Evolutionary conservation across 2,113 vertebrate genomes (phyloP), one percentile per base, ranked within the genome.

Genomic region (Maccullochella peelii): DNA sequence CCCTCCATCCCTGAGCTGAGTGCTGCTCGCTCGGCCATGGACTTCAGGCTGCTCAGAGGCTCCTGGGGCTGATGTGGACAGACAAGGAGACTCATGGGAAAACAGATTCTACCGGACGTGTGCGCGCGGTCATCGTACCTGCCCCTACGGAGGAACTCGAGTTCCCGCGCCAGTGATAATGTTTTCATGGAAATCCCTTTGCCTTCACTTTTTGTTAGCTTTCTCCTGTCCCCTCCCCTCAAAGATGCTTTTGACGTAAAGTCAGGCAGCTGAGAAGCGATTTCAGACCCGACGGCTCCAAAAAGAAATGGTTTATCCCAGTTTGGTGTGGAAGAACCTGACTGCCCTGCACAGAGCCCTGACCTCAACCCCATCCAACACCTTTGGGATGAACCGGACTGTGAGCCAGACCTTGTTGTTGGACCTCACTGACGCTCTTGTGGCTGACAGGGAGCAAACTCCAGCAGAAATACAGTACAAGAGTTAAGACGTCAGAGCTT

Each of bases 1-100:
- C 96, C 96, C 89, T 98, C 97, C 47, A 97, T 96, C 86, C 95
- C 96, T n/a, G 97, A 97, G 87, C 95, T 94, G 87, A 97, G 96
- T 50, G 97, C 96, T 38, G 96, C 96, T 87, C 96, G 94, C 89
- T 98, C 97, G 1, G 97, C 97, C 96, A 98, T 98, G 66, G 96
- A 97, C 92, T 98, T 98, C 66, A 97, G 89, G 52, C 96, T 96
- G 93, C 96, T 97, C 79, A 96, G 93, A 84, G 95, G 95, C 92
- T 98, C 97, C 2, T 95, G 96, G 55, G 96, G 94, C 96, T 97
- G 89, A 84, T 20, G 79, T 30, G 62, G 77, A 86, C 75, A 80
- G 55, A 92, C 84, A 80, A 40, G 49, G 67, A 86, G 68, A 77
- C 59, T 82, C 85, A 89, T 88, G 50, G 78, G 84, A 52, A 82